phyloP scores from a whole-genome alignment of 2,888 invertebrate species.

The Phrixothrix hirtus region DNA sequence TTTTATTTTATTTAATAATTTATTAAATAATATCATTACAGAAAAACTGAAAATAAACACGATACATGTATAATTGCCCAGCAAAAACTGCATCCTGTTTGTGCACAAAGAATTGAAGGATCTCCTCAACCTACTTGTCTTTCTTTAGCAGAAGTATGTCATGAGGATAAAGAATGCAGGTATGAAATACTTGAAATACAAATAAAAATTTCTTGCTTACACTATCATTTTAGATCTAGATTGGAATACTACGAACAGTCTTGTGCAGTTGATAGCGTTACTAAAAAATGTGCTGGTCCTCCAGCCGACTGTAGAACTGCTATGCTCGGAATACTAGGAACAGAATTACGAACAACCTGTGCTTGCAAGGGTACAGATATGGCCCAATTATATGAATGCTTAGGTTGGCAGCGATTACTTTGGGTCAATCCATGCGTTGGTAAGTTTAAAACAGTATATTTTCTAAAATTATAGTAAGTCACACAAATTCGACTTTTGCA shows the following conservation, averaged over 20 bases:
- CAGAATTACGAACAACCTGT: conserved; percentile 85
- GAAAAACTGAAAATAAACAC: conserved; percentile 84
- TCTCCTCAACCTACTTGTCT: conserved; percentile 83
- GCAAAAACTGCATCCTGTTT: conserved; percentile 86
- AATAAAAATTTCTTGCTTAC: conserved; percentile 3
- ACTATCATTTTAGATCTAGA: conserved; percentile 63
- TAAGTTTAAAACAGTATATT: conserved; percentile 59
- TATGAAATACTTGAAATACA: conserved; percentile 51
- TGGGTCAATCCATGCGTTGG: conserved; percentile 95
- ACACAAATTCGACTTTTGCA: too few relatives aligned
- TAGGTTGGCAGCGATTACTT: conserved; percentile 86
- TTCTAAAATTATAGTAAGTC: too few relatives aligned
- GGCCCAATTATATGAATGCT: conserved; percentile 82
- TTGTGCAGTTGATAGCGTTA: conserved; percentile 88
- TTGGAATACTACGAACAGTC: conserved; percentile 88
- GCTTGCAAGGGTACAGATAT: conserved; percentile 86
- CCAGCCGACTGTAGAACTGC: conserved; percentile 83
- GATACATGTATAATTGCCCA: conserved; percentile 88
- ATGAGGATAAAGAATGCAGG: conserved; percentile 84
- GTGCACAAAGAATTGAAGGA: conserved; percentile 73
- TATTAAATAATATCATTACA: conserved; percentile 50
- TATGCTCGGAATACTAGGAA: conserved; percentile 85
- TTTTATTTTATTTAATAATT: neutral
- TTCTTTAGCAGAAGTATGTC: conserved; percentile 79
- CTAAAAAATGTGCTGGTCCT: conserved; percentile 86